Evolutionary conservation across 2,797 vertebrate genomes (phyloP).

Genomic region (Pangasius djambal): DNA sequence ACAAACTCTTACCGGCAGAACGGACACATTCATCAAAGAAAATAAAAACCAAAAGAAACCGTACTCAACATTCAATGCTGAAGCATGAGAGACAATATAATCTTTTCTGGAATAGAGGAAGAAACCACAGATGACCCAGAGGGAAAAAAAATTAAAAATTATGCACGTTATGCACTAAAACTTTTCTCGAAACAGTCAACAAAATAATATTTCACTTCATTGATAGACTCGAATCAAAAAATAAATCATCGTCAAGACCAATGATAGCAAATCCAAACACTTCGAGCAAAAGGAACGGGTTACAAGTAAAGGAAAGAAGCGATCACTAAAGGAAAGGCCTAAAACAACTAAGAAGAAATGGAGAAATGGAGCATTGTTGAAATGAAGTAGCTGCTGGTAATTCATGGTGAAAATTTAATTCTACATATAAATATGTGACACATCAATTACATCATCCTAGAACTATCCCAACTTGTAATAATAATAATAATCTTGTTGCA

Average conservation of each 20-base stretch:
- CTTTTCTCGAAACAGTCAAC: not conserved
- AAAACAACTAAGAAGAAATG: not conserved
- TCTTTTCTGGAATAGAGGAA: not conserved
- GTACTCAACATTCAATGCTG: not conserved
- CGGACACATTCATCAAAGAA: not conserved
- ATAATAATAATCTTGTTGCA: not conserved
- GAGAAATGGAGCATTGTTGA: not conserved
- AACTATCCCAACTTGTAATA: not conserved
- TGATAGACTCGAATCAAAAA: not conserved
- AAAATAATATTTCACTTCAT: not conserved
- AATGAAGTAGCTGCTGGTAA: not conserved
- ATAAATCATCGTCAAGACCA: not conserved
- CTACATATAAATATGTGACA: not conserved
- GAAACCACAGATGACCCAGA: not conserved
- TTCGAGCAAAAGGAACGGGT: not conserved
- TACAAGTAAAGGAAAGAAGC: not conserved
- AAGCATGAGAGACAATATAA: not conserved
- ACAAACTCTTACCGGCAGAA: not conserved
- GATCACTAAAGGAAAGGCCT: not conserved
- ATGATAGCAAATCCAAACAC: not conserved
- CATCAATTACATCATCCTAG: not conserved
- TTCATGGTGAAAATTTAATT: not conserved
- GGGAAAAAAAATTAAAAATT: not conserved
- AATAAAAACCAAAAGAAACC: not conserved
- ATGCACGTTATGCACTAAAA: not conserved